Conservation (phyloP, 2,888 invertebrate genomes). For the Noctua fimbriata region DNA sequence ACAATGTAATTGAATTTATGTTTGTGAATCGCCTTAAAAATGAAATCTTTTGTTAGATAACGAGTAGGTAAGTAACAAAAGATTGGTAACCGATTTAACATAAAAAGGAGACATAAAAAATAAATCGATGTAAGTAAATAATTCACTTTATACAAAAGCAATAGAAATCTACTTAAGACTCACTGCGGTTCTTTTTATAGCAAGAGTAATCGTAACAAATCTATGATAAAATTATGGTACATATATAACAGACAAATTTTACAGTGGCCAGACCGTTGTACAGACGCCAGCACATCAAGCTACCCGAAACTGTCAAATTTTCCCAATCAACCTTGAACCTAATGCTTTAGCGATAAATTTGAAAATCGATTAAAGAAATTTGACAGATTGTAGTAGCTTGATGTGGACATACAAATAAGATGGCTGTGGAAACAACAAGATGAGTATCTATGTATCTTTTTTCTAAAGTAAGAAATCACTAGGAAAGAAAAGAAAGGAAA, state of each 20-base stretch:
- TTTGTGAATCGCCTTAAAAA: conserved; percentile 6
- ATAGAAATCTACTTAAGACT: conserved; percentile 27
- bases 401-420: conserved; percentile 1
- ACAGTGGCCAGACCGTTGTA: neutral
- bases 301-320: too few species aligned
- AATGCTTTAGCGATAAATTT: too few species aligned
- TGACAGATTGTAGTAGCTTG: too few species aligned
- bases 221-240: conserved; percentile 2
- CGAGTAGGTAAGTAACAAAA: conserved; percentile 32
- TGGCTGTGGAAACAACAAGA: neutral
- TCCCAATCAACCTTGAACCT: too few species aligned
- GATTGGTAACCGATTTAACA: conserved; percentile 33
- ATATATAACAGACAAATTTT: neutral
- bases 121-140: conserved; percentile 32
- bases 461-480: neutral
- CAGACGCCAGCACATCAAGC: too few species aligned
- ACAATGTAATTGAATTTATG: conserved; percentile 36
- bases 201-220: conserved; percentile 34
- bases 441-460: neutral
- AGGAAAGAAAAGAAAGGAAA: too few species aligned
- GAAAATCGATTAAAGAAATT: too few species aligned
- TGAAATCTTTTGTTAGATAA: conserved; percentile 42
- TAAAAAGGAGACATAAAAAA: conserved; percentile 37
- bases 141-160: conserved; percentile 6
- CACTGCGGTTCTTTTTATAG: conserved; percentile 4